Evolutionary conservation across 1,140 invertebrate species (phyloP), one percentile per base, ranked within the genome.

Genomic region (Drosophila bocki): DNA sequence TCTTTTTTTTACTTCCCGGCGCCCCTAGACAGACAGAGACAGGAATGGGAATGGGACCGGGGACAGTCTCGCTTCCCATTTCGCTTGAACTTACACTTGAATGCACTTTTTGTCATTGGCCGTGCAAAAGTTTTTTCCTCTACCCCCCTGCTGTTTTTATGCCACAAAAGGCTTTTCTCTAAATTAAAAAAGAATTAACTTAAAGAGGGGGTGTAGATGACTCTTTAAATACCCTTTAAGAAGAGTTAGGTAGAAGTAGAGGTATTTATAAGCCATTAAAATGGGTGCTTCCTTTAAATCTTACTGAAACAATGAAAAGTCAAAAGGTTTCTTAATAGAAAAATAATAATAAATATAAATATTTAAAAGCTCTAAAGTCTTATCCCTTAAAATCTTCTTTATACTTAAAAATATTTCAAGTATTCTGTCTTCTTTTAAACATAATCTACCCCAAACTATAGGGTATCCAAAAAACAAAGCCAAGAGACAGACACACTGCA

Each of bases 81-180:
- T 13, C 48, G 9, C 56, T 60, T 11, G n/a, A 45, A 58, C 56
- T 85, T 80, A 80, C 82, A 84, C 82, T 69, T 80, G 82, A 85
- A 80, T 84, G 82, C 82, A 78, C 78, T 80, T 78, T 84, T 80
- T 76, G 75, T 74, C 75, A 81, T 74, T 44, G 47, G 37, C 57
- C 47, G 47, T 56, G 70, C 59, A 71, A 44, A 56, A 61, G 70
- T 71, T 77, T 61, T 37, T 54, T 8, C 17, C 7, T 33, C 5
- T 48, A 13, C 11, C 17, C 33, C 33, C n/a, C 32, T 29, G 13
- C 60, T 13, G 47, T 11, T 56, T 4, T 32, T 45, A 8, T 48
- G 51, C 35, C 57, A 78, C 82, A 84, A 81, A 83, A 61, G 62
- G 42, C 72, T 76, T 77, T 83, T 78, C 29, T 74, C 67, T 62